These are phyloP conservation scores for Drosophila basisetae DNA, from an alignment of 2,888 invertebrate genomes.

Conservation along the genomic window DNA sequence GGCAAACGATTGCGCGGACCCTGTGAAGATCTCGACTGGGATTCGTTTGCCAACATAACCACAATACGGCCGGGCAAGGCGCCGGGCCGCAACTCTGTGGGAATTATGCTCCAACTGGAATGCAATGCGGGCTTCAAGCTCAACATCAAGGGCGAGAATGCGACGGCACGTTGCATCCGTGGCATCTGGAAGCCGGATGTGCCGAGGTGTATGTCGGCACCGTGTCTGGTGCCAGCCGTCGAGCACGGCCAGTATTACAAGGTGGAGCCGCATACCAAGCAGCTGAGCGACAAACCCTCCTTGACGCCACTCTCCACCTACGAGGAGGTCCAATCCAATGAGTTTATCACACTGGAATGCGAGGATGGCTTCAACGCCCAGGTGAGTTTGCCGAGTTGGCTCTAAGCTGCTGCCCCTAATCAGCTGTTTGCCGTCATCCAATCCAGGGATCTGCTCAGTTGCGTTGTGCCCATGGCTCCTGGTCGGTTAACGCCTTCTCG, in stretches of 20 bases:
- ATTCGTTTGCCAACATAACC: conserved; percentile 86
- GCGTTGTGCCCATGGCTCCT: conserved; percentile 92
- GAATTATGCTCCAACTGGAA: conserved; percentile 90
- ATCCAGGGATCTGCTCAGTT: conserved; percentile 90
- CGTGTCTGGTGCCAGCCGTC: conserved; percentile 90
- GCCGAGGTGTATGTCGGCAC: conserved; percentile 92
- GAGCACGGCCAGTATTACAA: conserved; percentile 89
- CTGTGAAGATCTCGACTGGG: conserved; percentile 87
- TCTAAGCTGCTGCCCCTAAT: background rate
- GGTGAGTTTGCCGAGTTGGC: conserved; percentile 41
- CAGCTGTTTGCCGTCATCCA: background rate
- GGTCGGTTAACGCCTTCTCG: conserved; percentile 91
- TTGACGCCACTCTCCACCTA: conserved; percentile 82
- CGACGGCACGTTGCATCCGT: conserved; percentile 92
- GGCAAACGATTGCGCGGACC: conserved; percentile 86
- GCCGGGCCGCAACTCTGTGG: conserved; percentile 90
- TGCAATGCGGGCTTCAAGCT: conserved; percentile 92
- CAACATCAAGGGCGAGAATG: conserved; percentile 90
- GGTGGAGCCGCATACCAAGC: conserved; percentile 81
- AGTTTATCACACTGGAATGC: conserved; percentile 91
- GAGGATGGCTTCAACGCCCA: conserved; percentile 88
- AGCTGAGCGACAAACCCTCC: conserved; percentile 80
- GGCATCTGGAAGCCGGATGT: conserved; percentile 94
- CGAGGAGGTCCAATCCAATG: conserved; percentile 88
- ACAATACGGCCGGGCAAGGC: conserved; percentile 90